A percentile compares a stretch with the other conserved stretches of the same genome.
Conservation (phyloP, 2,113 vertebrate genomes). For the Macquaria australasica region DNA sequence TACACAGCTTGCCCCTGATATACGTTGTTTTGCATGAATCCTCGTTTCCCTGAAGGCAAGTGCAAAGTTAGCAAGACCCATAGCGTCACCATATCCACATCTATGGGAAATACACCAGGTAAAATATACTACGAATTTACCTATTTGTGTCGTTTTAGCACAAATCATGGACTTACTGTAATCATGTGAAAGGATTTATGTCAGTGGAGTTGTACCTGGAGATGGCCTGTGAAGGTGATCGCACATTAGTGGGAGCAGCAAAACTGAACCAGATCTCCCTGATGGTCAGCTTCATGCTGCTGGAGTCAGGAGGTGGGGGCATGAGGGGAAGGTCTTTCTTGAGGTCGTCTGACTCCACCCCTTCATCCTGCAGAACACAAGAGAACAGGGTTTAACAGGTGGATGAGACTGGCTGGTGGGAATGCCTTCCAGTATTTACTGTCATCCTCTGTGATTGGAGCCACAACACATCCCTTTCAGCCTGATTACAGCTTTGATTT, state of each 20-base stretch:
- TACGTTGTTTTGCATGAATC: background rate
- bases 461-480: background rate
- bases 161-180: background rate
- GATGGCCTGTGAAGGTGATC: slow-evolving; percentile 90
- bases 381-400: background rate
- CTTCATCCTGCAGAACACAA: slow-evolving; percentile 91
- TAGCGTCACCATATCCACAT: background rate
- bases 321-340: slow-evolving; percentile 97
- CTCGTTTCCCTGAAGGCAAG: background rate
- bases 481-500: background rate
- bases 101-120: background rate
- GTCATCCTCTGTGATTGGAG: background rate
- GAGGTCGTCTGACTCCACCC: slow-evolving; percentile 97
- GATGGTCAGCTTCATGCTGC: slow-evolving; percentile 98
- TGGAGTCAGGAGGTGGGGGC: slow-evolving; percentile 97
- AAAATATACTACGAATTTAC: background rate
- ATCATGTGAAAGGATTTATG: background rate
- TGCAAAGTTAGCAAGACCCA: background rate
- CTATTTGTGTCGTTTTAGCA: background rate
- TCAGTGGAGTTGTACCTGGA: slow-evolving; percentile 86
- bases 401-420: background rate
- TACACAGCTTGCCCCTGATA: background rate
- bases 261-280: slow-evolving; percentile 99
- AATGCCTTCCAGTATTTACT: no score
- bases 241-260: slow-evolving; percentile 97